Evolutionary conservation across 2,888 invertebrate species (phyloP), one percentile per base, ranked within the genome.

Genomic region (Tryphoninae sp.): DNA sequence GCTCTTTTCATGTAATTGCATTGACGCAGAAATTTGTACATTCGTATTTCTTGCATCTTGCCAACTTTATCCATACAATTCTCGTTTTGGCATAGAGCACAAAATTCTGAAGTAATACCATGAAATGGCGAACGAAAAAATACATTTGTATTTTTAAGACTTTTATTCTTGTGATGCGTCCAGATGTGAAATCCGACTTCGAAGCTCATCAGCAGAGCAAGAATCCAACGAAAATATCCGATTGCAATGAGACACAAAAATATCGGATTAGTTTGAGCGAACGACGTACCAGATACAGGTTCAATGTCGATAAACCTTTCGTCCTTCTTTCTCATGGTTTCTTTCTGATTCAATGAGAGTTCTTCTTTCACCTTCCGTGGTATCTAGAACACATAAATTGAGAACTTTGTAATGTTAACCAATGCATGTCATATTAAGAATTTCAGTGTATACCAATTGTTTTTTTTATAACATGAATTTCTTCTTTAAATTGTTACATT

Each of bases 101-200:
- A 96, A 89, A 95, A 96, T 83, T 94, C 94, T 22, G 95, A 94
- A 0, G 95, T 94, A 7, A 95, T 92, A 1, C 94, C 92, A 89
- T 96, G 95, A 83, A 96, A 93, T 0, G 96, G 96, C 85, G 96
- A 96, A 61, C 94, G 94, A 87, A 95, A 96, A 86, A 94, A 95
- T 51, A 95, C 90, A 69, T 93, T 92, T 11, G 93, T 91, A 84
- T 95, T 93, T 86, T 93, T 93, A 49, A 95, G 91, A 62, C 91
- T 90, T 85, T 94, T 94, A 87, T 96, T 96, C 87, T 95, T 95
- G 84, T 94, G 94, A 87, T 96, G 96, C 7, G 95, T 94, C 92
- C 94, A 93, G n/a, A 94, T 93, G 89, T 96, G 96, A 33, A 96
- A 91, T n/a, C 93, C 90, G 0, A 88, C 85, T 91, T 96, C 96